Percentiles rank a stretch among this genome's conserved stretches.
Conservation (phyloP, 64 coral and sea anemone species). For the Montipora efflorescens region DNA sequence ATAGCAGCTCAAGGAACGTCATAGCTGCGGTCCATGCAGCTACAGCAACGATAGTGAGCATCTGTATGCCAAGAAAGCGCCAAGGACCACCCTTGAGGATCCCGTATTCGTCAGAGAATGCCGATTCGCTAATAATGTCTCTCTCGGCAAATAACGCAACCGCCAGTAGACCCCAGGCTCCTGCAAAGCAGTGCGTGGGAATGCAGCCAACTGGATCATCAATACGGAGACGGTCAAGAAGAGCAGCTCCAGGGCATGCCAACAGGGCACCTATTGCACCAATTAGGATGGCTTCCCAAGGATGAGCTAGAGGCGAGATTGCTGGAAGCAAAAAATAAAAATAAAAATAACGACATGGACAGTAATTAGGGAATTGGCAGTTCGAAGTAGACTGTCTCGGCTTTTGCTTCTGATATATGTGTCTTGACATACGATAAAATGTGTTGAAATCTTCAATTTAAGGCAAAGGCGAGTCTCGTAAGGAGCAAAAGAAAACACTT, state of each 20-base stretch:
- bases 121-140: constrained; percentile 32
- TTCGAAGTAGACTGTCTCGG: too few species aligned
- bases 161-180: constrained; percentile 74
- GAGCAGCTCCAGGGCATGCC: constrained; percentile 49
- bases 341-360: too few species aligned
- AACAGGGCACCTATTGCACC: constrained; percentile 70
- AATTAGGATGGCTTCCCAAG: constrained; percentile 77
- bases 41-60: constrained; percentile 18
- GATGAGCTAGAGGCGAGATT: constrained; percentile 67
- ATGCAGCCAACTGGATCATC: constrained; percentile 86
- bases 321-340: constrained; percentile 28
- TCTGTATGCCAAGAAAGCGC: constrained; percentile 64
- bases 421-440: too few species aligned
- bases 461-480: too few species aligned
- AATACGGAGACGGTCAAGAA: constrained; percentile 64
- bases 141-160: constrained; percentile 72
- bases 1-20: constrained; percentile 61
- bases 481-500: too few species aligned
- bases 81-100: constrained; percentile 85
- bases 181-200: constrained; percentile 67
- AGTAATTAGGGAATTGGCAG: too few species aligned
- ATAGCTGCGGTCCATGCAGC: constrained; percentile 57
- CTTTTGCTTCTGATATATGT: too few species aligned
- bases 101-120: constrained; percentile 63
- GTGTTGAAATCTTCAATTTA: too few species aligned